These are phyloP conservation scores for Nephotettix cincticeps DNA, from an alignment of 1,140 invertebrate species.

Conservation along the genomic window DNA sequence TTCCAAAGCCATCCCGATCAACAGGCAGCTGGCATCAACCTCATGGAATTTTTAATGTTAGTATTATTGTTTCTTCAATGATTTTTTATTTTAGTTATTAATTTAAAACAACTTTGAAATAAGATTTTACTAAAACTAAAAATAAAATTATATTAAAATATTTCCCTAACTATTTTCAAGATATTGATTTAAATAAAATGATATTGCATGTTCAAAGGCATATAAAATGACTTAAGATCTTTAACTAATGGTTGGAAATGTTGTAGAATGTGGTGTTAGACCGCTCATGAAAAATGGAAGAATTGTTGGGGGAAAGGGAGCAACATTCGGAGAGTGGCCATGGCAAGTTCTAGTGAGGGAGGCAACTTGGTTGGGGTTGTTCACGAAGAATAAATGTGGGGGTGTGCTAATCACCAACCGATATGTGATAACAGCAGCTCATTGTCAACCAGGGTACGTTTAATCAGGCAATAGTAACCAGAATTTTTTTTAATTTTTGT, in stretches of 20 bases:
- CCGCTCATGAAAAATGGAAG: slow-evolving; percentile 76
- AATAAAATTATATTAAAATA: too few relatives aligned
- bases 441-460: slow-evolving; percentile 89
- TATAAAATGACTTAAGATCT: too few relatives aligned
- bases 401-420: slow-evolving; percentile 84
- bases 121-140: too few relatives aligned
- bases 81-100: too few relatives aligned
- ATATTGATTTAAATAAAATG: too few relatives aligned
- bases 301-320: slow-evolving; percentile 87
- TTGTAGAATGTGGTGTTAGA: slow-evolving; percentile 81
- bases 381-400: slow-evolving; percentile 96
- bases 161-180: too few relatives aligned
- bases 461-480: too few relatives aligned
- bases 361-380: slow-evolving; percentile 88
- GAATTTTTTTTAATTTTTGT: too few relatives aligned
- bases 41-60: neutral
- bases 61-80: neutral
- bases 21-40: neutral
- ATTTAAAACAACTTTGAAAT: too few relatives aligned
- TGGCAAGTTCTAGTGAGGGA: slow-evolving; percentile 93
- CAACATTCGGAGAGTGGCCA: slow-evolving; percentile 85
- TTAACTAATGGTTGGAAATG: neutral
- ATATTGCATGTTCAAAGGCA: too few relatives aligned
- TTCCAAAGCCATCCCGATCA: neutral
- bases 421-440: slow-evolving; percentile 88